Percentiles rank a stretch among this genome's conserved stretches.
phyloP scores from a whole-genome alignment of 1,140 invertebrate species.

The Zeugodacus cucurbitae region DNA sequence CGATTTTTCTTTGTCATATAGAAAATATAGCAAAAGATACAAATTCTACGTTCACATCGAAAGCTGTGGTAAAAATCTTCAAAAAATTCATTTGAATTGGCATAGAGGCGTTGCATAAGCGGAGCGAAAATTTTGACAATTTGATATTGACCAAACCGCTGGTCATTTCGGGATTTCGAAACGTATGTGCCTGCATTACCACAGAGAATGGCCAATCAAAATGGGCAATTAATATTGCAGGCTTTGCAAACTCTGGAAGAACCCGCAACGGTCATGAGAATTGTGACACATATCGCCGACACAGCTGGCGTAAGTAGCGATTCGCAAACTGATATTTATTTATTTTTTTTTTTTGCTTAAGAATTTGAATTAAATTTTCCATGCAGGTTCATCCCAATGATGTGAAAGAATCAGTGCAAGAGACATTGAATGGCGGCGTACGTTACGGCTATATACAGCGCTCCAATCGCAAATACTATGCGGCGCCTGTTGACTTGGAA shows the following conservation, averaged over 20 bases:
- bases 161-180: not conserved
- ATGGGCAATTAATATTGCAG: slow-evolving; percentile 42
- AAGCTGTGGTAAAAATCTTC: not conserved
- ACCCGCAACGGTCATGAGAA: slow-evolving; percentile 17
- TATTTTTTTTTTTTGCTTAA: not conserved
- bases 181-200: not conserved
- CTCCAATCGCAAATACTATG: slow-evolving; percentile 35
- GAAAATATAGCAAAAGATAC: not conserved
- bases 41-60: slow-evolving; percentile 16
- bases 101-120: not conserved
- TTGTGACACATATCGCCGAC: slow-evolving; percentile 33
- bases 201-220: slow-evolving; percentile 37
- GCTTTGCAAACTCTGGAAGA: slow-evolving; percentile 40
- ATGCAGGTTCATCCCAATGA: slow-evolving; percentile 31
- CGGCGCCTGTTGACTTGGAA: slow-evolving; percentile 34
- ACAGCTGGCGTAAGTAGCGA: slow-evolving; percentile 25
- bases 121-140: not conserved
- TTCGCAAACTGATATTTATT: not conserved
- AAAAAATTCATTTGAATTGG: not conserved
- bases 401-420: slow-evolving; percentile 40
- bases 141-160: not conserved
- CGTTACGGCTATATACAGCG: slow-evolving; percentile 42
- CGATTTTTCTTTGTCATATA: slow-evolving; percentile 17
- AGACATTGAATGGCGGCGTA: slow-evolving; percentile 35
- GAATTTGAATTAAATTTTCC: no score